phyloP scores from a whole-genome alignment of 2,888 invertebrate species.

The Andrena marginata region DNA sequence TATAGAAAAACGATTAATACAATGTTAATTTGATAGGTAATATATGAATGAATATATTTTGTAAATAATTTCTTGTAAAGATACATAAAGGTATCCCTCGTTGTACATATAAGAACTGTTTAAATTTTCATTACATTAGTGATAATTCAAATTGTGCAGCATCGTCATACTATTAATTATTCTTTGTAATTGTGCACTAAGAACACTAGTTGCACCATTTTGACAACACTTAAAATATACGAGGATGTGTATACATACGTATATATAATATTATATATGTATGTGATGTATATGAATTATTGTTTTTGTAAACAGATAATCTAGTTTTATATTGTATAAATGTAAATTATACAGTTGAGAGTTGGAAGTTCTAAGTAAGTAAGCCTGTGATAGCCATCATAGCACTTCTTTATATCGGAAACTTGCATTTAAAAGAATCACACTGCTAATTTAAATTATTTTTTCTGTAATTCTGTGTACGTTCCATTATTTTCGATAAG shows the following conservation, averaged over 20 bases:
- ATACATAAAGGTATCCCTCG: slow-evolving; percentile 78
- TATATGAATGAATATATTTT: slow-evolving; percentile 84
- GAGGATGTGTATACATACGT: slow-evolving; percentile 66
- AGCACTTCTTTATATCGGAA: slow-evolving; percentile 60
- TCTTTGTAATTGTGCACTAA: slow-evolving; percentile 72
- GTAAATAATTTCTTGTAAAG: slow-evolving; percentile 84
- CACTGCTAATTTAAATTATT: slow-evolving; percentile 35
- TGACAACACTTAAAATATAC: slow-evolving; percentile 58
- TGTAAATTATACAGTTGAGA: slow-evolving; percentile 77
- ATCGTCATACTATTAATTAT: slow-evolving; percentile 76
- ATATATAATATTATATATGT: slow-evolving; percentile 70
- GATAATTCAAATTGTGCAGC: slow-evolving; percentile 78
- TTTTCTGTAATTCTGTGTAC: slow-evolving; percentile 32
- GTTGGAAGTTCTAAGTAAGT: slow-evolving; percentile 65
- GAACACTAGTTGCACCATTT: slow-evolving; percentile 64
- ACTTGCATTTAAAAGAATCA: slow-evolving; percentile 51
- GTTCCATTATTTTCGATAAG: slow-evolving; percentile 37
- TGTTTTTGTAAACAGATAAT: slow-evolving; percentile 80
- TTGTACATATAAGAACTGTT: slow-evolving; percentile 82
- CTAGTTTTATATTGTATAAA: slow-evolving; percentile 82
- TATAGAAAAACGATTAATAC: slow-evolving; percentile 74
- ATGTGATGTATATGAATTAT: slow-evolving; percentile 72
- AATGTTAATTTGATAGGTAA: slow-evolving; percentile 84
- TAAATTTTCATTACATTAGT: slow-evolving; percentile 83
- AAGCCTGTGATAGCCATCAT: slow-evolving; percentile 73